A percentile compares a stretch with the other conserved stretches of the same genome.
Conservation (phyloP, 2,888 invertebrate species). For the Cryptocephalus moraei region DNA sequence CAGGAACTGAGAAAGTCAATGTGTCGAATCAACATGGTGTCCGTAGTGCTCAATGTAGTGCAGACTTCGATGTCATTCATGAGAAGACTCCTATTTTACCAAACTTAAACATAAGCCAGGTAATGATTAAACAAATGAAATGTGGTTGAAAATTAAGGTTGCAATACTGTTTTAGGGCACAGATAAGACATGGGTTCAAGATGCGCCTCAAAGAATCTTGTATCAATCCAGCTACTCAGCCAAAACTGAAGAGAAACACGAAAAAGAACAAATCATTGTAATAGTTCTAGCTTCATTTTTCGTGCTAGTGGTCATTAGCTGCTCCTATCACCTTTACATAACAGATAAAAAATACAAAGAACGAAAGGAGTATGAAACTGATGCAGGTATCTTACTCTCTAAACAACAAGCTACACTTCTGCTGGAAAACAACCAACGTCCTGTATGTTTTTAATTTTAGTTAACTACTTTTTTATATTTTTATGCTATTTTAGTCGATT, state of each 20-base stretch:
- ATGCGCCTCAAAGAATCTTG: slow-evolving; percentile 65
- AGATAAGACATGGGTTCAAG: slow-evolving; percentile 75
- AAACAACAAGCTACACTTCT: slow-evolving; percentile 61
- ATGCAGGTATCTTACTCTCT: slow-evolving; percentile 62
- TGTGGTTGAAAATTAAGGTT: too few species aligned
- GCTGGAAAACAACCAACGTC: slow-evolving; percentile 40
- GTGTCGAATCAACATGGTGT: slow-evolving; percentile 83
- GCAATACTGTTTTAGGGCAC: slow-evolving; percentile 45
- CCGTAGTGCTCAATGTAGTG: slow-evolving; percentile 75
- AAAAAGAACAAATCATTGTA: slow-evolving; percentile 66
- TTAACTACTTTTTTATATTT: neutral
- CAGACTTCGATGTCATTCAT: slow-evolving; percentile 58
- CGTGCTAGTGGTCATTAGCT: slow-evolving; percentile 55
- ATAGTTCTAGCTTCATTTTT: slow-evolving; percentile 68
- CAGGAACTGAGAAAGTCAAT: slow-evolving; percentile 72
- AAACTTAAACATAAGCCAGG: slow-evolving; percentile 48
- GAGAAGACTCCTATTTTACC: slow-evolving; percentile 48
- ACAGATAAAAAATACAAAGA: slow-evolving; percentile 64
- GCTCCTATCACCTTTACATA: slow-evolving; percentile 64
- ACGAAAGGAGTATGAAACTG: slow-evolving; percentile 63
- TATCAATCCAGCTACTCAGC: slow-evolving; percentile 67
- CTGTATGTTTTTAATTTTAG: slow-evolving; percentile 4
- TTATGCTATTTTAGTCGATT: neutral
- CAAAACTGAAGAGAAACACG: slow-evolving; percentile 67
- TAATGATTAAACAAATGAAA: slow-evolving; percentile 21